These are phyloP conservation scores for Ardeotis arabs DNA, from an alignment of 2,113 vertebrate species.

Conservation along the genomic window DNA sequence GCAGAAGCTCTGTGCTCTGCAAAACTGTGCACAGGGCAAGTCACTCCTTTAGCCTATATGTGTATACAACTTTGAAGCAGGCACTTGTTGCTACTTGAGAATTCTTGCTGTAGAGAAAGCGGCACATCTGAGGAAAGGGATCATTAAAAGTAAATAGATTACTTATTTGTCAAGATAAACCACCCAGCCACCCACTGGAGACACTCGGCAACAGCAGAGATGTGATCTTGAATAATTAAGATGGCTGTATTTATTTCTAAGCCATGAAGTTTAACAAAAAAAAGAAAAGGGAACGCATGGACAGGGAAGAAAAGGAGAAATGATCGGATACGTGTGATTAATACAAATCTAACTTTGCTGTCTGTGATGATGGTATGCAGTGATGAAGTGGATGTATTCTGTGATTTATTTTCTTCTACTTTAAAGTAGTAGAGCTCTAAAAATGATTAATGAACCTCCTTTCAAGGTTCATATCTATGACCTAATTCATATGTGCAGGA, in stretches of 20 bases:
- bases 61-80: neutral
- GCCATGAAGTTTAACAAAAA: neutral
- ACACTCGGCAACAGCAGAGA: neutral
- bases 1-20: neutral
- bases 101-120: neutral
- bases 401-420: constrained; percentile 43
- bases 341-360: neutral
- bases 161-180: neutral
- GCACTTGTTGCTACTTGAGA: neutral
- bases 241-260: neutral
- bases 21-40: neutral
- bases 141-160: neutral
- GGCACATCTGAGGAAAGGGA: neutral
- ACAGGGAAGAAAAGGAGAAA: neutral
- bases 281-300: neutral
- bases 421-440: constrained; percentile 43
- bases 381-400: neutral
- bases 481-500: constrained; percentile 47
- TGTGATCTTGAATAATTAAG: neutral
- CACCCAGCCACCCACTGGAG: neutral
- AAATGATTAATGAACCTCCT: constrained; percentile 62
- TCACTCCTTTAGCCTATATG: neutral
- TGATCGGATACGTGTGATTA: neutral
- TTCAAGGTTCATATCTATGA: constrained; percentile 46
- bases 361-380: neutral